These are phyloP conservation scores for Acrossocheilus wenchowensis DNA, from an alignment of 2,797 vertebrate genomes.

Conservation along the genomic window DNA sequence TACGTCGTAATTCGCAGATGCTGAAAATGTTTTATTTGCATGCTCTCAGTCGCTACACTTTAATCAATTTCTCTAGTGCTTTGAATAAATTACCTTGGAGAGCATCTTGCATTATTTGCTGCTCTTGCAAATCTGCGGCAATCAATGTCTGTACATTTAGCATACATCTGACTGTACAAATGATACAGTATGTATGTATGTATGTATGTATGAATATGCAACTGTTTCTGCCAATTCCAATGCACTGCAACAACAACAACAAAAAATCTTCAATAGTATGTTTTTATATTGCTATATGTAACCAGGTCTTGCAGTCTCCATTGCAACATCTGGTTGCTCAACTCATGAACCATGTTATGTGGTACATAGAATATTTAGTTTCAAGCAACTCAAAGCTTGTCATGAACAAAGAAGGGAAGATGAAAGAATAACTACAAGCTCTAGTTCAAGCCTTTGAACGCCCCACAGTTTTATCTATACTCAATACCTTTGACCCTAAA, in stretches of 20 bases:
- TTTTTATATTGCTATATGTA: neutral
- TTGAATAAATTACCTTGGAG: neutral
- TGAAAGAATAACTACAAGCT: slow-evolving; percentile 22
- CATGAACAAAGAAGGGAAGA: slow-evolving; percentile 10
- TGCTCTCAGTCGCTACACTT: neutral
- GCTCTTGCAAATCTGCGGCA: neutral
- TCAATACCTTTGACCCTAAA: slow-evolving; percentile 28
- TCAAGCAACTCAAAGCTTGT: slow-evolving; percentile 7
- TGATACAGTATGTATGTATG: too few species aligned
- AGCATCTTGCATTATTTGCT: neutral
- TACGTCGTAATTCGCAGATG: neutral
- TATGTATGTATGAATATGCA: neutral
- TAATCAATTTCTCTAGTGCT: neutral
- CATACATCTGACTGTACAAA: neutral
- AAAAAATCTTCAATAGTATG: neutral
- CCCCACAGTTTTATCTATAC: slow-evolving; percentile 21
- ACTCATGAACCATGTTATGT: neutral
- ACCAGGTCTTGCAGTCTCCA: neutral
- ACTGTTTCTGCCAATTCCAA: neutral
- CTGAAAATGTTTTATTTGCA: neutral
- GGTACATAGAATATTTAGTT: slow-evolving; percentile 28
- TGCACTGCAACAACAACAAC: neutral
- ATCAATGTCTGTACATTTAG: neutral
- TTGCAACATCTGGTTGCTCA: neutral
- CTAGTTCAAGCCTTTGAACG: slow-evolving; percentile 44